Conservation (phyloP, 2,888 invertebrate genomes). For the Drosophila mimica region DNA sequence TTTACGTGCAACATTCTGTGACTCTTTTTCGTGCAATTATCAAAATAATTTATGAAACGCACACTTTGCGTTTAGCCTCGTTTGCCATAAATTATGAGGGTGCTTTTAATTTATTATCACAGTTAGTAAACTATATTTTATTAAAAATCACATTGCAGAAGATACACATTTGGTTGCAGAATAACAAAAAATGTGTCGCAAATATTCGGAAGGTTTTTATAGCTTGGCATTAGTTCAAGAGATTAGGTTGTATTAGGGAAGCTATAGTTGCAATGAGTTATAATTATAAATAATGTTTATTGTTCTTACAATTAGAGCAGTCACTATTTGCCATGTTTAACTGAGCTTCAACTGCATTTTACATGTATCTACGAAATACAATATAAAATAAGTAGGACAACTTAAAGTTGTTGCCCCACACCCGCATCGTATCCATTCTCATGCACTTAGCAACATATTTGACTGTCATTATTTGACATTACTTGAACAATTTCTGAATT, state of each 20-base stretch:
- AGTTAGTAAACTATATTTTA: not conserved
- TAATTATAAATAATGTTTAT: not conserved
- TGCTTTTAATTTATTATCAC: not conserved
- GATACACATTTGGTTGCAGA: not conserved
- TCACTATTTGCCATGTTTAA: not conserved
- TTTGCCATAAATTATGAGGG: not conserved
- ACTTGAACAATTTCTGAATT: constrained; percentile 12
- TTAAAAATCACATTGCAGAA: not conserved
- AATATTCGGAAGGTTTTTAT: not conserved
- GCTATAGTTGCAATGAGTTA: not conserved
- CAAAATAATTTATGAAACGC: not conserved
- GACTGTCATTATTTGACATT: constrained; percentile 13
- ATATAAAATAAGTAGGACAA: not conserved
- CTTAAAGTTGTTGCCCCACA: too few species aligned
- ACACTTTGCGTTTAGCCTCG: not conserved
- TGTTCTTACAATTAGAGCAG: not conserved
- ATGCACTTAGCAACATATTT: not conserved
- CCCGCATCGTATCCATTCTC: not conserved
- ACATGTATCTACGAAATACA: not conserved
- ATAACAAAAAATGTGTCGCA: not conserved
- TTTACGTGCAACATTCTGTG: not conserved
- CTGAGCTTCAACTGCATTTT: not conserved
- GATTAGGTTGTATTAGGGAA: not conserved
- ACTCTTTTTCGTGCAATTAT: not conserved
- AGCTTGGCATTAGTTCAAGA: not conserved